Conservation (phyloP, 2,797 vertebrate genomes). For the Hemibagrus guttatus region DNA sequence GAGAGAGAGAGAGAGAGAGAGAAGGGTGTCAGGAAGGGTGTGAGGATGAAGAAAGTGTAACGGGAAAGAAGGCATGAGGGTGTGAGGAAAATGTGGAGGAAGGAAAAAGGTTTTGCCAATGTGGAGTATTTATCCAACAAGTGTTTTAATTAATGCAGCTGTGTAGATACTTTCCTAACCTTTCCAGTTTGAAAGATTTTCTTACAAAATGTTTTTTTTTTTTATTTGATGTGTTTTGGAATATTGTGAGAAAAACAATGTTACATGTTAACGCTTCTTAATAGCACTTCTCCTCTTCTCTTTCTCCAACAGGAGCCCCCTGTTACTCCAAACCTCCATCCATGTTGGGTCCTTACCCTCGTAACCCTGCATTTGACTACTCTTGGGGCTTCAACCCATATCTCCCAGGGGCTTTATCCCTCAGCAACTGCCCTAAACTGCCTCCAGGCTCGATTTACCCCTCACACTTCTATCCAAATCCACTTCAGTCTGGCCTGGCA, state of each 20-base stretch:
- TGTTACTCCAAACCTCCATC: conserved; percentile 88
- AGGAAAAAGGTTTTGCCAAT: conserved; percentile 7
- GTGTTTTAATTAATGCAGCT: conserved; percentile 16
- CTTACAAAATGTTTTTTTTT: background rate
- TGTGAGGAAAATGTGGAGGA: conserved; percentile 8
- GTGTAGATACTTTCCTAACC: background rate
- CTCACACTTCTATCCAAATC: conserved; percentile 89
- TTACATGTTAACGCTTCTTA: conserved; percentile 23
- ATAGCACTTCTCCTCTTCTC: conserved; percentile 52
- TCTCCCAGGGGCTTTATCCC: conserved; percentile 86
- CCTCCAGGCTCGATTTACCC: conserved; percentile 87
- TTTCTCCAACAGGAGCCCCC: conserved; percentile 75
- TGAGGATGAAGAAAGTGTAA: conserved; percentile 7
- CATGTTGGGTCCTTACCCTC: conserved; percentile 85
- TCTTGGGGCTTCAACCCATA: conserved; percentile 93
- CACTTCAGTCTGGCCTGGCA: conserved; percentile 81
- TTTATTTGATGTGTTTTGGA: background rate
- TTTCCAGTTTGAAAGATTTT: background rate
- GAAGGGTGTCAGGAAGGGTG: conserved; percentile 24
- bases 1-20: conserved; percentile 21
- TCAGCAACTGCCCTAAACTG: conserved; percentile 87
- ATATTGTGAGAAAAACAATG: background rate
- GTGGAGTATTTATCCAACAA: conserved; percentile 1
- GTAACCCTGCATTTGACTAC: conserved; percentile 86
- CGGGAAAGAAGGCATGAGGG: conserved; percentile 17